These are phyloP conservation scores for Pipa parva DNA, from an alignment of 2,113 vertebrate genomes.

Conservation along the genomic window DNA sequence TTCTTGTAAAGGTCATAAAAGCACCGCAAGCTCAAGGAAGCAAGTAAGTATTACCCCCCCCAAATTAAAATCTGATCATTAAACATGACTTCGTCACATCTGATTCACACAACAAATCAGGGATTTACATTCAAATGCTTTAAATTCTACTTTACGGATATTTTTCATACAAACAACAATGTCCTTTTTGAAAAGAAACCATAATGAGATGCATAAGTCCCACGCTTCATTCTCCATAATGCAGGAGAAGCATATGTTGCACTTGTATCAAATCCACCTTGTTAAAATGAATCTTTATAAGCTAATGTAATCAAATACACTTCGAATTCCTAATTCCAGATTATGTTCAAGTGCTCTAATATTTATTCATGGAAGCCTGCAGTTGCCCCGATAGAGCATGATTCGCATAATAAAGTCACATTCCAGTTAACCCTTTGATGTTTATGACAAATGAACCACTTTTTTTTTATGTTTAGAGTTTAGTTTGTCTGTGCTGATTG, in stretches of 20 bases:
- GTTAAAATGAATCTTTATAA: not conserved
- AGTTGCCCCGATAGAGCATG: not conserved
- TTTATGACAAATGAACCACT: not conserved
- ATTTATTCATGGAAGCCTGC: slow-evolving; percentile 18
- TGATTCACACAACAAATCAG: too few species aligned
- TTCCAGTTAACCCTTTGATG: too few species aligned
- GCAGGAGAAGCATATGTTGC: not conserved
- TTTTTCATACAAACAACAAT: too few species aligned
- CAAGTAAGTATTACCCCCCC: slow-evolving; percentile 63
- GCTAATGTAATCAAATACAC: slow-evolving; percentile 6
- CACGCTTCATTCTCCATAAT: not conserved
- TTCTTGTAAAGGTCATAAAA: slow-evolving; percentile 53
- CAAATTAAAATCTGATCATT: not conserved
- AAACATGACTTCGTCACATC: too few species aligned
- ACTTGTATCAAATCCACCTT: not conserved
- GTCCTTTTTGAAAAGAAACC: too few species aligned
- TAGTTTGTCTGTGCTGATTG: too few species aligned
- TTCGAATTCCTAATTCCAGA: not conserved
- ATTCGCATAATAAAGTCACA: too few species aligned
- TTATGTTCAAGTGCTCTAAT: not conserved
- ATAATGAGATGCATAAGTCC: too few species aligned
- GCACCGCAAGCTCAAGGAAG: slow-evolving; percentile 63
- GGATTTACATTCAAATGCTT: too few species aligned
- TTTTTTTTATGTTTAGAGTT: not conserved
- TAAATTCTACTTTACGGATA: too few species aligned